Evolutionary conservation across 2,888 invertebrate species (phyloP).

Genomic region (Cerastis rubricosa): DNA sequence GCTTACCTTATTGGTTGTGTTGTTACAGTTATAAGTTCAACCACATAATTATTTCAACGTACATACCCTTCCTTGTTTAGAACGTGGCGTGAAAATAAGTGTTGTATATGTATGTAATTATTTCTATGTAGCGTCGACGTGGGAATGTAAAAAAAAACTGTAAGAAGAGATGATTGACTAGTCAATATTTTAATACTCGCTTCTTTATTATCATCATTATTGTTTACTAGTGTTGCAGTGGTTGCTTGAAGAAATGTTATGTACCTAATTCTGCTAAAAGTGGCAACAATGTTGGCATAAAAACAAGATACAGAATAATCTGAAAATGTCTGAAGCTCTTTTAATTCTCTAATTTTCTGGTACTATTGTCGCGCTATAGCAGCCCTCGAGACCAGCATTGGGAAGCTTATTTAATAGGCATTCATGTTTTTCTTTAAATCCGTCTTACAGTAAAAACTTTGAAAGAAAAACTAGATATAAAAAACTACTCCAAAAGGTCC

Average conservation of each 20-base stretch:
- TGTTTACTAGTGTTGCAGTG: not conserved
- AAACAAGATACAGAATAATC: not conserved
- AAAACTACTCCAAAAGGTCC: slow-evolving; percentile 30
- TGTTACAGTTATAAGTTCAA: slow-evolving; percentile 46
- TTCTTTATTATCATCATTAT: not conserved
- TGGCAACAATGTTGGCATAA: not conserved
- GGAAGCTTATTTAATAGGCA: not conserved
- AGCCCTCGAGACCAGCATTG: not conserved
- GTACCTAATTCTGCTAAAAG: not conserved
- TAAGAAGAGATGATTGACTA: slow-evolving; percentile 7
- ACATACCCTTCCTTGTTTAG: slow-evolving; percentile 60
- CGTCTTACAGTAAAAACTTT: not conserved
- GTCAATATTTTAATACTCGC: not conserved
- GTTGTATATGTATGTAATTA: slow-evolving; percentile 58
- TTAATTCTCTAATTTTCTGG: not conserved
- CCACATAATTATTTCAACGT: slow-evolving; percentile 63
- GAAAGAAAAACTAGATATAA: slow-evolving; percentile 1
- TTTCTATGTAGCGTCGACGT: slow-evolving; percentile 56
- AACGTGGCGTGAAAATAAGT: slow-evolving; percentile 66
- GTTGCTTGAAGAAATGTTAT: not conserved
- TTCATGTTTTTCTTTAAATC: not conserved
- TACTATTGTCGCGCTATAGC: not conserved
- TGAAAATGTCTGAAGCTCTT: not conserved
- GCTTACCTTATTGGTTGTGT: slow-evolving; percentile 23
- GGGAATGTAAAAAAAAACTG: slow-evolving; percentile 52